These are phyloP conservation scores for Oeneis ivallda DNA, from an alignment of 2,888 invertebrate genomes.

Conservation along the genomic window DNA sequence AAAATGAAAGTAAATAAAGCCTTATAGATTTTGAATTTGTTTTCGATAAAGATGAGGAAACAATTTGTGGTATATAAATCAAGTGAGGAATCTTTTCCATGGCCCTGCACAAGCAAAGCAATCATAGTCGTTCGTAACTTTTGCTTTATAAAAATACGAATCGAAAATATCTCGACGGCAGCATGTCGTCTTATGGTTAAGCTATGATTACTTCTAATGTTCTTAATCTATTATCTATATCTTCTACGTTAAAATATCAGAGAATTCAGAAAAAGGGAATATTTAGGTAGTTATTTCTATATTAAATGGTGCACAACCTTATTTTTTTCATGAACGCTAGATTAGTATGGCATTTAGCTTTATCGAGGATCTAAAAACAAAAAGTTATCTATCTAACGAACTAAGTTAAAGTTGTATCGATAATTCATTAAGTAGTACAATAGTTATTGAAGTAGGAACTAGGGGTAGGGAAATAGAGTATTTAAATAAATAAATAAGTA, in stretches of 20 bases:
- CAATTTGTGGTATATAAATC: constrained; percentile 42
- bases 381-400: constrained; percentile 63
- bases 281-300: constrained; percentile 75
- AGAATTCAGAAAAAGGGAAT: constrained; percentile 81
- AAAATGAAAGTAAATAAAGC: constrained; percentile 31
- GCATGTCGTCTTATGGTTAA: constrained; percentile 75
- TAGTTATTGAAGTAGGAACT: constrained; percentile 71
- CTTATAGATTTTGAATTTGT: constrained; percentile 42
- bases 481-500: constrained; percentile 43
- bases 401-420: constrained; percentile 59
- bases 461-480: constrained; percentile 57
- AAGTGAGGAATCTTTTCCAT: constrained; percentile 53
- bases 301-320: constrained; percentile 81
- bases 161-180: constrained; percentile 80
- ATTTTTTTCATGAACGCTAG: constrained; percentile 81
- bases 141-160: constrained; percentile 82
- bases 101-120: constrained; percentile 81
- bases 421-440: constrained; percentile 53
- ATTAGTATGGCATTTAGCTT: constrained; percentile 75
- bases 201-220: constrained; percentile 74
- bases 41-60: constrained; percentile 44
- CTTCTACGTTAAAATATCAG: constrained; percentile 79
- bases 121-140: constrained; percentile 77
- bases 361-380: constrained; percentile 63
- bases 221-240: constrained; percentile 72